Evolutionary conservation across 2,797 vertebrate species (phyloP).

Genomic region (Acrocephalus scirpaceus): DNA sequence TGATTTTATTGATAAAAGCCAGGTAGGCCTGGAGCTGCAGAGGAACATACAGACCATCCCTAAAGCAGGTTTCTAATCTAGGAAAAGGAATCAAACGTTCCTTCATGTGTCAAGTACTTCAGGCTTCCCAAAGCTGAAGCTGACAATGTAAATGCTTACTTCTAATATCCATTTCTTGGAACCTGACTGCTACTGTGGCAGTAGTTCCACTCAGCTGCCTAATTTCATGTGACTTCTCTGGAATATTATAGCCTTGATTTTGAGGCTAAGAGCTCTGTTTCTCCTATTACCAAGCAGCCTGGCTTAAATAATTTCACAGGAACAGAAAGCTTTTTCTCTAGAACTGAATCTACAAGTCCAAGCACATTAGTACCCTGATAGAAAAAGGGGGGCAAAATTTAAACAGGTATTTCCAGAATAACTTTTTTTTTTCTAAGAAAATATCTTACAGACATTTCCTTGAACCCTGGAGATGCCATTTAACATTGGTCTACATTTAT

Average conservation of each 20-base stretch:
- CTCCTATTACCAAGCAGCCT: background rate
- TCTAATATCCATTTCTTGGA: background rate
- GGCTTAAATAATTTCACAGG: background rate
- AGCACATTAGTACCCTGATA: background rate
- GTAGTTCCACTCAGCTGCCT: background rate
- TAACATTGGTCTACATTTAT: background rate
- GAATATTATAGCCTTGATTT: background rate
- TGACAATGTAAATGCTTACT: background rate
- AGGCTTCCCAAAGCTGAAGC: background rate
- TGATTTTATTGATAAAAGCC: background rate
- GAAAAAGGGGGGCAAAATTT: background rate
- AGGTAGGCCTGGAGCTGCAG: background rate
- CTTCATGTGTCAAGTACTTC: background rate
- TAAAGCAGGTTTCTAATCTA: background rate
- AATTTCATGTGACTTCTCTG: background rate
- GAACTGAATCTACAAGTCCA: background rate
- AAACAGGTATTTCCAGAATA: background rate
- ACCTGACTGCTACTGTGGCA: background rate
- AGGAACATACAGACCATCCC: background rate
- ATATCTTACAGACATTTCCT: background rate
- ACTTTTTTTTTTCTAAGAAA: background rate
- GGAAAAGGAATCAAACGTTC: background rate
- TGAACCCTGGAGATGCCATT: background rate
- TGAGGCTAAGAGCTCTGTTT: background rate
- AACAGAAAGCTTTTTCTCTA: background rate